A percentile compares a stretch with the other conserved stretches of the same genome.
Conservation (phyloP, 2,888 invertebrate species). For the Acanthosepion lycidas region DNA sequence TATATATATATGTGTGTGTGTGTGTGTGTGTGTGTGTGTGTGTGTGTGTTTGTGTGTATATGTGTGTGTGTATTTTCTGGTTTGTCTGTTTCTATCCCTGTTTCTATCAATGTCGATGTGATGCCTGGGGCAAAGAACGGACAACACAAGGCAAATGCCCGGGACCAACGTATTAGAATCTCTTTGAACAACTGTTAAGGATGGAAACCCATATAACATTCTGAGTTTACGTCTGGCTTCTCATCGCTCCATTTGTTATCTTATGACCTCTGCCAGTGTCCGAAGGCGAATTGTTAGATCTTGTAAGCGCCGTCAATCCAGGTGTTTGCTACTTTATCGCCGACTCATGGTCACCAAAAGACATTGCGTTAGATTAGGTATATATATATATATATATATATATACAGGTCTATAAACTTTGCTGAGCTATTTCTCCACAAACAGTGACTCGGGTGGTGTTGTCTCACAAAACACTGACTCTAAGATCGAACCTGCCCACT, state of each 20-base stretch:
- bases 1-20: neutral
- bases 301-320: neutral
- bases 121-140: neutral
- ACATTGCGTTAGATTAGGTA: neutral
- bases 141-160: conserved; percentile 33
- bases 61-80: no score
- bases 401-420: no score
- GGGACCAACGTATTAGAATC: neutral
- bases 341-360: neutral
- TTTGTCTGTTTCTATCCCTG: no score
- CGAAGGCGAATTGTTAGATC: neutral
- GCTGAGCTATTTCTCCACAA: no score
- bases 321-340: neutral
- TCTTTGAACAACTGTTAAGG: neutral
- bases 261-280: neutral
- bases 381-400: neutral
- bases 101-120: neutral
- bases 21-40: neutral
- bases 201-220: neutral
- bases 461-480: no score
- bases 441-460: no score
- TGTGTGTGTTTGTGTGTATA: neutral
- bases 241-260: neutral
- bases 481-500: no score
- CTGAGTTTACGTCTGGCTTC: neutral